phyloP scores from a whole-genome alignment of 2,888 invertebrate genomes.

The Orchestes rusci region DNA sequence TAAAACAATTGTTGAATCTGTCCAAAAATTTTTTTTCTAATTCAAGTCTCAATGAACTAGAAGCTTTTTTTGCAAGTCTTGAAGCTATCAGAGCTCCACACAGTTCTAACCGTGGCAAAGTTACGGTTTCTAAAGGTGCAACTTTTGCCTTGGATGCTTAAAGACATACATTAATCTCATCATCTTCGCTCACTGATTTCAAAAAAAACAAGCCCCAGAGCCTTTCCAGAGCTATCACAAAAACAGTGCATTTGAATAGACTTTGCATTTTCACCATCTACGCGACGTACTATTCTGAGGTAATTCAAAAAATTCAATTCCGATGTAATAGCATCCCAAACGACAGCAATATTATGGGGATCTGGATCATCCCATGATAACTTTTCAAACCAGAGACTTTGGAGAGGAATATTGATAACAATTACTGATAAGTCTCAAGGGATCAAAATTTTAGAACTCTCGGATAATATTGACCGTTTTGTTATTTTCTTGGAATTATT shows the following conservation, averaged over 20 bases:
- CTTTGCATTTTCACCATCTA: slow-evolving; percentile 1
- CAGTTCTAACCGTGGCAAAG: slow-evolving; percentile 23
- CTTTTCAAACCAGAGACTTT: slow-evolving; percentile 22
- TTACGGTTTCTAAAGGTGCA: slow-evolving; percentile 17
- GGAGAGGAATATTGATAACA: slow-evolving; percentile 22
- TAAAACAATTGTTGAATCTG: slow-evolving; percentile 26
- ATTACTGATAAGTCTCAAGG: slow-evolving; percentile 24
- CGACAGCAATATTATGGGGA: background rate
- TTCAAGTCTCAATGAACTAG: slow-evolving; percentile 5
- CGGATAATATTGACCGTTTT: slow-evolving; percentile 21
- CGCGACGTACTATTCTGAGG: slow-evolving; percentile 5
- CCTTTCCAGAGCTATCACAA: slow-evolving; percentile 24
- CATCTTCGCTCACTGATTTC: slow-evolving; percentile 14
- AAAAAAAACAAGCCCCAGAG: slow-evolving; percentile 30
- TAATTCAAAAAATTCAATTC: slow-evolving; percentile 7
- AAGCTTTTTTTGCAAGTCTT: slow-evolving; percentile 14
- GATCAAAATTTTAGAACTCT: slow-evolving; percentile 24
- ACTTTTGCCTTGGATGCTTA: slow-evolving; percentile 5
- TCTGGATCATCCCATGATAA: slow-evolving; percentile 21
- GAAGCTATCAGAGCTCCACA: slow-evolving; percentile 19
- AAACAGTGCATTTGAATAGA: slow-evolving; percentile 24
- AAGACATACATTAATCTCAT: background rate
- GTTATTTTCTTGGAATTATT: slow-evolving; percentile 4
- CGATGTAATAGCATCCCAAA: slow-evolving; percentile 2
- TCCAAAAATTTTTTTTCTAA: slow-evolving; percentile 20